A percentile compares a stretch with the other conserved stretches of the same genome.
Evolutionary conservation across 2,888 invertebrate genomes (phyloP).

Genomic region (Lasioglossum zephyrum): DNA sequence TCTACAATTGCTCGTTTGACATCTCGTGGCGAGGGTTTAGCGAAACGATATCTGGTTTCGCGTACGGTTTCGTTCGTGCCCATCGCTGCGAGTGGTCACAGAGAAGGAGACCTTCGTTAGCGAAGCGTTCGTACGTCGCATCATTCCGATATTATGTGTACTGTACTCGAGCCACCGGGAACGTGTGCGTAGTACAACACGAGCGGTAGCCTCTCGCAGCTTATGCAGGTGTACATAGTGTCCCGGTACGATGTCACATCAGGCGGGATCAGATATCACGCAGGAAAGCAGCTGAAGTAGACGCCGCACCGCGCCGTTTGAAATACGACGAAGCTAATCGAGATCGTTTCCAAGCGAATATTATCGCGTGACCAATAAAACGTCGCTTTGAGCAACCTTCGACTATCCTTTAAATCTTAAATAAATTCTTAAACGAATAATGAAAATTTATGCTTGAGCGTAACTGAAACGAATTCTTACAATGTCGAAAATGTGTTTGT

Average conservation of each 20-base stretch:
- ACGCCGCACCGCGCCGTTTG: background rate
- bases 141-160: slow-evolving; percentile 50
- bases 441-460: too few species aligned
- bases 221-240: slow-evolving; percentile 23
- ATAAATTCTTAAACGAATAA: background rate
- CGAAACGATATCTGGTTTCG: background rate
- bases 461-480: too few species aligned
- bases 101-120: slow-evolving; percentile 57
- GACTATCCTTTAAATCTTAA: background rate
- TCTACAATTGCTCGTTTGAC: too few species aligned
- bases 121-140: slow-evolving; percentile 36
- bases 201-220: background rate
- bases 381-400: background rate
- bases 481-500: too few species aligned
- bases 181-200: background rate
- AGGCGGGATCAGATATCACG: slow-evolving; percentile 1
- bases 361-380: background rate
- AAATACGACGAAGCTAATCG: slow-evolving; percentile 3
- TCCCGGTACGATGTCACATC: background rate
- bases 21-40: background rate
- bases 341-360: slow-evolving; percentile 1
- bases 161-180: background rate
- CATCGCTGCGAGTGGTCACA: slow-evolving; percentile 1
- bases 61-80: background rate
- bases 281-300: background rate